Evolutionary conservation across 2,797 vertebrate species (phyloP).

Genomic region (Oryzias sinensis): DNA sequence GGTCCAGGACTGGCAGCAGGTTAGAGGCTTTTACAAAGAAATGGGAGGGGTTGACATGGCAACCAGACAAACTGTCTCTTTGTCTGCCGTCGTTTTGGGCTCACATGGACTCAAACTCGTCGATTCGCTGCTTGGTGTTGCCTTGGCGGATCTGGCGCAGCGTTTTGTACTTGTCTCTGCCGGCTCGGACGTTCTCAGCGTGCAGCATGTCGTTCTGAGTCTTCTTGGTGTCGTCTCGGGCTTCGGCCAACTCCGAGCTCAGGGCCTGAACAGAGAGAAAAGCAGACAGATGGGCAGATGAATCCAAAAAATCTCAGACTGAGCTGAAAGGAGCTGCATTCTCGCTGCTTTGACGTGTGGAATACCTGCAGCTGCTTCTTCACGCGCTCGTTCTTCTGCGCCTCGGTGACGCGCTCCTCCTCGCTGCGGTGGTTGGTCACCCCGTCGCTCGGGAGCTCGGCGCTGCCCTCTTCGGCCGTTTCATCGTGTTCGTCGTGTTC

Average conservation of each 20-base stretch:
- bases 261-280: constrained; percentile 78
- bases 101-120: constrained; percentile 99
- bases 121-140: constrained; percentile 98
- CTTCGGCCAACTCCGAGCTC: constrained; percentile 95
- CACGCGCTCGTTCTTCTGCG: constrained; percentile 94
- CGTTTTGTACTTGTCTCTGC: constrained; percentile 98
- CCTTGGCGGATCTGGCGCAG: constrained; percentile 96
- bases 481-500: constrained; percentile 91
- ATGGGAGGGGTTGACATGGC: constrained; percentile 53
- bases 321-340: background rate
- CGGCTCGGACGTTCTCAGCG: constrained; percentile 93
- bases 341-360: background rate
- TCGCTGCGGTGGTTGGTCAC: constrained; percentile 87
- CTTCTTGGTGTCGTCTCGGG: constrained; percentile 95
- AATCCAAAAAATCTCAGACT: background rate
- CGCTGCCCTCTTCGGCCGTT: constrained; percentile 87
- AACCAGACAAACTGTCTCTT: constrained; percentile 32
- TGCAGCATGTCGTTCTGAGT: constrained; percentile 96
- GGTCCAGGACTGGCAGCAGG: constrained; percentile 38
- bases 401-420: constrained; percentile 92
- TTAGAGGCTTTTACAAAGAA: constrained; percentile 35
- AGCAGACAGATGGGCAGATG: too few species aligned
- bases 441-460: constrained; percentile 87
- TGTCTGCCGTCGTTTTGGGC: constrained; percentile 29
- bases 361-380: constrained; percentile 92